These are phyloP conservation scores for Agrilus planipennis DNA, from an alignment of 1,140 invertebrate species.

Conservation along the genomic window DNA sequence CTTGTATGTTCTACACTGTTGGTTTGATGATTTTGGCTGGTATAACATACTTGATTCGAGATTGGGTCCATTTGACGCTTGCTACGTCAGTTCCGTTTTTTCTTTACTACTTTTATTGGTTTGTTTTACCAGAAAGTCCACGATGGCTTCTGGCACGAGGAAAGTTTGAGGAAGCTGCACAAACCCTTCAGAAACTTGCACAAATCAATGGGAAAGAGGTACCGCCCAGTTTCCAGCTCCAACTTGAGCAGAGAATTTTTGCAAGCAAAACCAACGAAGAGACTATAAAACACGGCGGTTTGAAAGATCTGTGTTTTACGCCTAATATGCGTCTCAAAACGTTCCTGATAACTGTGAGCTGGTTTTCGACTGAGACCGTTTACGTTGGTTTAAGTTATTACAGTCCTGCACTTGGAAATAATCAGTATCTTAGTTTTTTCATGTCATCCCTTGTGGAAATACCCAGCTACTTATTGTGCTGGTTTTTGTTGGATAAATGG, in stretches of 20 bases:
- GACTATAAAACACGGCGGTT: constrained; percentile 47
- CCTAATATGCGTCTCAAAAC: constrained; percentile 76
- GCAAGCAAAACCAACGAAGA: constrained; percentile 51
- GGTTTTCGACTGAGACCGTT: constrained; percentile 65
- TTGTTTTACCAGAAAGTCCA: constrained; percentile 73
- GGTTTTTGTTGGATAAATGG: constrained; percentile 74
- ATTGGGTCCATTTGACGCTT: constrained; percentile 69
- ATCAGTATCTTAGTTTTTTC: constrained; percentile 77
- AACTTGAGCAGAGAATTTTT: constrained; percentile 58
- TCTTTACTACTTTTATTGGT: constrained; percentile 75
- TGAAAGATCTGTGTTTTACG: constrained; percentile 61
- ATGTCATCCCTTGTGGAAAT: constrained; percentile 72
- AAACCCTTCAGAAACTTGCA: constrained; percentile 63
- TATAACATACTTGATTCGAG: constrained; percentile 67
- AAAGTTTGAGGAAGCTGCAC: constrained; percentile 63
- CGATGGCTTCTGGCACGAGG: constrained; percentile 73
- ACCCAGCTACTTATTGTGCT: constrained; percentile 72
- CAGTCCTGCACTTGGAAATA: constrained; percentile 68
- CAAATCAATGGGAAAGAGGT: constrained; percentile 62
- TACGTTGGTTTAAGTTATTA: constrained; percentile 81
- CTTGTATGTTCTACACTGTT: constrained; percentile 77
- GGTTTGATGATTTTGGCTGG: constrained; percentile 70
- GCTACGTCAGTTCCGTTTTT: constrained; percentile 74
- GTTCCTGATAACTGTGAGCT: constrained; percentile 52
- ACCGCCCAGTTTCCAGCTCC: constrained; percentile 56